Base-by-base conservation (phyloP, 2,888 invertebrate genomes). In the Leptopilina drosophilae region DNA sequence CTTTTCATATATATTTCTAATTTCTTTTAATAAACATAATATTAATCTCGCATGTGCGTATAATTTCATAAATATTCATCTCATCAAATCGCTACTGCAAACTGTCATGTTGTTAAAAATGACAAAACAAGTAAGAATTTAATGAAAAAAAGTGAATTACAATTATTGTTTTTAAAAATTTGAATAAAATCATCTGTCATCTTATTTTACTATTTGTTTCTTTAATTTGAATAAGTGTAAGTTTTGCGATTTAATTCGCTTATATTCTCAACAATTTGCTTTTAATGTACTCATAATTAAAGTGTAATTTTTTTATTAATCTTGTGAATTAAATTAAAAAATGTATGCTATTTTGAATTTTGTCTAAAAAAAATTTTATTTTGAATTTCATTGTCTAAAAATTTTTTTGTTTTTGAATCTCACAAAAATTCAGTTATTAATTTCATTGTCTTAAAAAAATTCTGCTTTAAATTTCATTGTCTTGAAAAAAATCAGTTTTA, bases 11-110 rank as follows among this genome's bases (percentile, higher is more conserved):
- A n/a, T 15, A 5, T 59, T 15, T 59, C 5, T n/a, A n/a, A 12
- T n/a, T 2, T 56, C 4, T 46, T 46, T 46, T 46, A 46, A 59
- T 59, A 59, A 59, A 59, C 49, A 11, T 49, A 49, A 20, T 20
- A 20, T 20, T 20, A 20, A 49, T 49, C 49, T 1, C 4, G 6
- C 5, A 59, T 33, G 33, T 33, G 33, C 33, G 33, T 33, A 33
- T 59, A 59, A n/a, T n/a, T 59, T 59, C 15, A 59, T 15, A 59
- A 59, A 59, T 59, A 59, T 59, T 59, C 59, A 59, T 59, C 59
- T n/a, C 59, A 59, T 59, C 59, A 59, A 59, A 59, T 59, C 33
- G 15, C n/a, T 6, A 59, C 15, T n/a, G 15, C 9, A 12, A 59
- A n/a, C 59, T 59, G 59, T 59, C 59, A 59, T 5, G n/a, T 56